A percentile compares a stretch with the other conserved stretches of the same genome.
These are phyloP conservation scores for Alviniconcha strummeri DNA, from an alignment of 2,888 invertebrate genomes.

Conservation along the genomic window DNA sequence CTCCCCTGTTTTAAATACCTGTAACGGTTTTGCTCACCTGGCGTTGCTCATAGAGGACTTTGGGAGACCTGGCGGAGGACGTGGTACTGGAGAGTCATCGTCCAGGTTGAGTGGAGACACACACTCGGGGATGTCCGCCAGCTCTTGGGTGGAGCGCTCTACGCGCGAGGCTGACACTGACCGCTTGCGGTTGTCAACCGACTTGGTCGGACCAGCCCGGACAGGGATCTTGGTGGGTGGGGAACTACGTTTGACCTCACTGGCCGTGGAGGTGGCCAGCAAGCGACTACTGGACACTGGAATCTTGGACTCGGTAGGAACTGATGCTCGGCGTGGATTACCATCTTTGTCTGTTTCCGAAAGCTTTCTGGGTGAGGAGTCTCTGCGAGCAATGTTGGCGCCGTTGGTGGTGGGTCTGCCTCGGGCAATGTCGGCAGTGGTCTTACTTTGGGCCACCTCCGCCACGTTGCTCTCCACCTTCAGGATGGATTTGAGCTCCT, in stretches of 20 bases:
- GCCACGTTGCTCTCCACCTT: not conserved
- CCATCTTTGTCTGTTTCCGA: conserved; percentile 21
- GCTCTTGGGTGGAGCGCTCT: conserved; percentile 42
- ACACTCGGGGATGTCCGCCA: conserved; percentile 43
- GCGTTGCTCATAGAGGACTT: conserved; percentile 61
- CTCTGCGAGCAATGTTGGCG: not conserved
- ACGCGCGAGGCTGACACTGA: conserved; percentile 58
- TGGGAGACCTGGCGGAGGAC: conserved; percentile 66
- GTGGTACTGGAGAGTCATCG: conserved; percentile 54
- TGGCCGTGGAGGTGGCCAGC: not conserved
- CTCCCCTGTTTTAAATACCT: too few species aligned
- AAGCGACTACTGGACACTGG: conserved; percentile 16
- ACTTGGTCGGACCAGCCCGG: not conserved
- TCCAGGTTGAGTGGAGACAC: conserved; percentile 41
- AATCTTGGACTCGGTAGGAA: conserved; percentile 8
- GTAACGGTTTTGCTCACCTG: conserved; percentile 49
- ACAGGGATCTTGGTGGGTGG: conserved; percentile 26
- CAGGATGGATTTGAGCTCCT: conserved; percentile 8
- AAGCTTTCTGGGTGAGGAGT: not conserved
- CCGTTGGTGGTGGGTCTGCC: not conserved
- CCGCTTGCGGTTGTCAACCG: conserved; percentile 40
- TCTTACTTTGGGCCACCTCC: not conserved
- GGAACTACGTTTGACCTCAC: conserved; percentile 10
- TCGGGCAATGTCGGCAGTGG: not conserved
- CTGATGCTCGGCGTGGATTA: not conserved